These are phyloP conservation scores for Polyommatus icarus DNA, from an alignment of 2,888 invertebrate species.

Conservation along the genomic window DNA sequence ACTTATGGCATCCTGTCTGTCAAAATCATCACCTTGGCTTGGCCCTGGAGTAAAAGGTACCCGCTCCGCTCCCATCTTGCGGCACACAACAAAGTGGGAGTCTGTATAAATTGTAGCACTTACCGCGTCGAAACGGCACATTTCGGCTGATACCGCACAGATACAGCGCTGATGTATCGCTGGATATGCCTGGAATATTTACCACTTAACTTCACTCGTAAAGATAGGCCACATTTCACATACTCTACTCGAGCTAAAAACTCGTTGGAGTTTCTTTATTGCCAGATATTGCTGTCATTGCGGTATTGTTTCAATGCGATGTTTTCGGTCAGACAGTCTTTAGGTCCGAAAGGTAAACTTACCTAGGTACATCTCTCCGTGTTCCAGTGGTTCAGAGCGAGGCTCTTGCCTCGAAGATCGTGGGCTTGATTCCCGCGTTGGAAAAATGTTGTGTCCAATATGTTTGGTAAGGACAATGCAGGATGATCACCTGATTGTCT, in stretches of 20 bases:
- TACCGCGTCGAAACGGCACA: slow-evolving; percentile 72
- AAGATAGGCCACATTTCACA: slow-evolving; percentile 17
- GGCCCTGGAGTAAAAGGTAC: background rate
- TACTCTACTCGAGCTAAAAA: background rate
- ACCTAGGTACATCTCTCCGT: no score
- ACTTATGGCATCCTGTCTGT: no score
- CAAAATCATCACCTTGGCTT: no score
- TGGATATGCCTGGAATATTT: slow-evolving; percentile 48
- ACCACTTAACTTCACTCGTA: slow-evolving; percentile 8
- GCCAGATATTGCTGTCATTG: background rate
- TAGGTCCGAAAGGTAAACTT: no score
- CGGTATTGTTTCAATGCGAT: background rate
- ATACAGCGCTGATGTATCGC: slow-evolving; percentile 63
- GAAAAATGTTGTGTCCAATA: no score
- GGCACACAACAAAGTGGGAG: slow-evolving; percentile 49
- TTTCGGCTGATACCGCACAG: slow-evolving; percentile 67
- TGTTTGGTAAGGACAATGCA: no score
- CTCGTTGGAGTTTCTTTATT: background rate
- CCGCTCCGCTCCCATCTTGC: slow-evolving; percentile 42
- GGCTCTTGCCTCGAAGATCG: no score
- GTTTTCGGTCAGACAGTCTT: no score
- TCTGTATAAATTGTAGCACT: slow-evolving; percentile 73
- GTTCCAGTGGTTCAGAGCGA: no score
- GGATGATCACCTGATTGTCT: no score
- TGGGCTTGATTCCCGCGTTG: no score